Evolutionary conservation across 2,113 vertebrate species (phyloP).

Genomic region (Pycnonotus jocosus): DNA sequence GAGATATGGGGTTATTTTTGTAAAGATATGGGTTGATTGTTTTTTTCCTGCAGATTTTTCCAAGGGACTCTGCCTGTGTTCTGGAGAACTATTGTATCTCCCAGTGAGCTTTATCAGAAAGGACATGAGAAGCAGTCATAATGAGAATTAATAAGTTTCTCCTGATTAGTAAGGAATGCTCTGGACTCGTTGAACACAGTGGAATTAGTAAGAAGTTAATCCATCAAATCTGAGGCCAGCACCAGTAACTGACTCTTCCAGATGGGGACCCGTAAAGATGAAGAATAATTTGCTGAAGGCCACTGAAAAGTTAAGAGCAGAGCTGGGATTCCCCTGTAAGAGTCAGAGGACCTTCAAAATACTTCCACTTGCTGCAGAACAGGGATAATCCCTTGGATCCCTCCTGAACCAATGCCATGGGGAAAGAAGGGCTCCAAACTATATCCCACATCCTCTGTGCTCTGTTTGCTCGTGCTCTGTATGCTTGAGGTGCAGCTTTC

Average conservation of each 20-base stretch:
- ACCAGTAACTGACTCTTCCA: neutral
- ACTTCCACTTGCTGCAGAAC: neutral
- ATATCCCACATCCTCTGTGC: neutral
- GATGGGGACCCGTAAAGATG: neutral
- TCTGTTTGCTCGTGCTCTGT: neutral
- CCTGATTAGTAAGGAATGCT: conserved; percentile 43
- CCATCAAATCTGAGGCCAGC: neutral
- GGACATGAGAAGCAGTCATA: conserved; percentile 29
- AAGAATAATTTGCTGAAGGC: neutral
- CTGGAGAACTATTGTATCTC: conserved; percentile 26
- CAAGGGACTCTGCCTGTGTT: neutral
- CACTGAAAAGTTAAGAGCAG: neutral
- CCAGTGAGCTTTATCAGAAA: conserved; percentile 20
- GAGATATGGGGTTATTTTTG: conserved; percentile 18
- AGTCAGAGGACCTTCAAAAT: neutral
- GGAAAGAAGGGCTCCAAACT: neutral
- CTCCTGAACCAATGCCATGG: neutral
- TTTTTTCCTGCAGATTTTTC: neutral
- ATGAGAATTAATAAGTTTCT: conserved; percentile 53
- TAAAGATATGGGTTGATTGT: neutral
- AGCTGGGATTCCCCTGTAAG: neutral
- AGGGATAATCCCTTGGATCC: neutral
- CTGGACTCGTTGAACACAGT: neutral
- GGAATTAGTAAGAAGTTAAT: conserved; percentile 28
- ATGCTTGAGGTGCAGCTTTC: neutral